Conservation (phyloP, 1,140 invertebrate species). For the Nylanderia fulva region DNA sequence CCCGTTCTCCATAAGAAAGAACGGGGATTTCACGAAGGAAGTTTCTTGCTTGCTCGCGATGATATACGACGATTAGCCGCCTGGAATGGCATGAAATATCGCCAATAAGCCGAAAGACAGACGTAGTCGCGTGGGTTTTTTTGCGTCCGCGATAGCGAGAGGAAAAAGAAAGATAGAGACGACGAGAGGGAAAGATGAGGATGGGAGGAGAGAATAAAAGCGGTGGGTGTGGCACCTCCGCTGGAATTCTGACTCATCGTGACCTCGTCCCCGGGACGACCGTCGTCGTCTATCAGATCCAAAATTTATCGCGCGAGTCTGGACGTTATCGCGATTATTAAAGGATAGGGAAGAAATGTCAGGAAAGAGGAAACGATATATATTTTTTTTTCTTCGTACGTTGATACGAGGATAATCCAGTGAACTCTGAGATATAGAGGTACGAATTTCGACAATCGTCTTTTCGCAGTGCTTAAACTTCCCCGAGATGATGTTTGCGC, state of each 20-base stretch:
- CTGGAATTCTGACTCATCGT: conserved; percentile 77
- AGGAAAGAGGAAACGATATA: not conserved
- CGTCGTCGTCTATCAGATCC: conserved; percentile 24
- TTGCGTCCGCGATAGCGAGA: conserved; percentile 53
- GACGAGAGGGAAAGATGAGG: conserved; percentile 63
- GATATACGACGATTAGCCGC: not conserved
- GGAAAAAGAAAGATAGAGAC: conserved; percentile 68
- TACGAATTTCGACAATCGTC: not conserved
- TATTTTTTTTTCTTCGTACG: not conserved
- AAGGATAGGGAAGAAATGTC: not conserved
- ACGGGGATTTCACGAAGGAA: not conserved
- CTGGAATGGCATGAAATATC: conserved; percentile 24
- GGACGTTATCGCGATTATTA: conserved; percentile 4
- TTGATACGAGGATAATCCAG: not conserved
- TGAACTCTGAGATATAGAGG: not conserved
- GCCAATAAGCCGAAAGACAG: conserved; percentile 45
- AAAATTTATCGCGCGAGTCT: conserved; percentile 17
- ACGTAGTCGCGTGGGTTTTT: conserved; percentile 28
- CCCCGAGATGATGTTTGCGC: no score
- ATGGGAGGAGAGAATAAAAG: conserved; percentile 72
- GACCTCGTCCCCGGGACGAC: conserved; percentile 43
- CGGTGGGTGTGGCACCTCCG: conserved; percentile 76
- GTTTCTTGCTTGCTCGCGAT: not conserved
- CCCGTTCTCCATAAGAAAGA: not conserved
- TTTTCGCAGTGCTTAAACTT: not conserved